phyloP scores from a whole-genome alignment of 2,113 vertebrate species.

The Megaleporinus macrocephalus region DNA sequence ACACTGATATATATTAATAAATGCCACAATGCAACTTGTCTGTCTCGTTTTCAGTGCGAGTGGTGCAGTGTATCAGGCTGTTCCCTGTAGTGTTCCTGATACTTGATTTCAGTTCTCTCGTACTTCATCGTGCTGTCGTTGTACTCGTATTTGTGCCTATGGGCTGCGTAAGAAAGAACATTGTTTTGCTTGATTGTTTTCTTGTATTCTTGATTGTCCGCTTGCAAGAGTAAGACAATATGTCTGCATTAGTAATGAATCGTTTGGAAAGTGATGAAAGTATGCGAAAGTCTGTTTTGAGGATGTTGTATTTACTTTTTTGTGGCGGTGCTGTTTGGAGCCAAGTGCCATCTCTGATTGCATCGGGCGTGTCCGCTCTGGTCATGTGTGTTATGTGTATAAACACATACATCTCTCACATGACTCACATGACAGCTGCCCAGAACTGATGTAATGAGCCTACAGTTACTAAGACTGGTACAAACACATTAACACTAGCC shows the following conservation, averaged over 20 bases:
- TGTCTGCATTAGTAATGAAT: background rate
- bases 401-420: background rate
- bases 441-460: background rate
- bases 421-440: background rate
- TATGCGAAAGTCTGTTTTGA: background rate
- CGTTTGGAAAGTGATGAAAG: slow-evolving; percentile 12
- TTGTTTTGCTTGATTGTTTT: background rate
- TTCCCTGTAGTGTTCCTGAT: background rate
- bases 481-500: no score
- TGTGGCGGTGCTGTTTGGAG: background rate
- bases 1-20: no score
- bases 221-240: background rate
- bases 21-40: no score
- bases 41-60: no score
- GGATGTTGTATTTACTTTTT: slow-evolving; percentile 2
- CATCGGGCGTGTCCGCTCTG: background rate
- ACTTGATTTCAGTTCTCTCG: background rate
- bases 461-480: no score
- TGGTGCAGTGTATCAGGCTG: no score
- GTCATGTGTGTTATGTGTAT: background rate
- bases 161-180: background rate
- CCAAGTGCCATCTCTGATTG: background rate
- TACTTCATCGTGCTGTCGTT: background rate
- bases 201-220: background rate
- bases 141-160: background rate